Conservation (phyloP, 2,797 vertebrate species). For the Coilia nasus region DNA sequence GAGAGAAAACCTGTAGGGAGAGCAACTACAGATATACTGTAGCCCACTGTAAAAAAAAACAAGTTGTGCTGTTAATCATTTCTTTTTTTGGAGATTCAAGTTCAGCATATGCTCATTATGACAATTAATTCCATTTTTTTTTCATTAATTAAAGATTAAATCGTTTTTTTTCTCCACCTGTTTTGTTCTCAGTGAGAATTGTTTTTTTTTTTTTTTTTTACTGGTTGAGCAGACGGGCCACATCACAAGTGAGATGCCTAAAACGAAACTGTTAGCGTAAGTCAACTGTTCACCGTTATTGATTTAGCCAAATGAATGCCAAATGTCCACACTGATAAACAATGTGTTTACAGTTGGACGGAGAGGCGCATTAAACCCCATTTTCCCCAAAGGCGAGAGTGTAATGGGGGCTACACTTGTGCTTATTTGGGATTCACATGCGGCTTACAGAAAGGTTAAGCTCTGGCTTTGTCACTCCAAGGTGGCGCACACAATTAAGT, state of each 20-base stretch:
- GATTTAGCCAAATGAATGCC: slow-evolving; percentile 37
- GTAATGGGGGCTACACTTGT: not conserved
- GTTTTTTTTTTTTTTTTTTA: not conserved
- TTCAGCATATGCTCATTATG: not conserved
- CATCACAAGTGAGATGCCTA: not conserved
- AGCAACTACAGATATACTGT: not conserved
- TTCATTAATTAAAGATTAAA: not conserved
- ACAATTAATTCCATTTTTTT: not conserved
- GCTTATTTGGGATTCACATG: not conserved
- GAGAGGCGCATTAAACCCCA: slow-evolving; percentile 46
- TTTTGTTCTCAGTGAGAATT: not conserved
- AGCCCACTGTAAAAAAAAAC: not conserved
- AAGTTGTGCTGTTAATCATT: slow-evolving; percentile 2
- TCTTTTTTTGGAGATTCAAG: slow-evolving; percentile 2
- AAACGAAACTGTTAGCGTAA: slow-evolving; percentile 8
- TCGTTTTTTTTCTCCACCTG: not conserved
- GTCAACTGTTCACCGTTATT: slow-evolving; percentile 18
- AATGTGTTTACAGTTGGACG: slow-evolving; percentile 49
- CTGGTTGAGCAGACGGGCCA: not conserved
- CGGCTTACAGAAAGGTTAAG: slow-evolving; percentile 42
- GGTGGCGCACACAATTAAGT: slow-evolving; percentile 43
- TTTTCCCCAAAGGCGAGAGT: slow-evolving; percentile 27
- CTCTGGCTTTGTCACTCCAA: slow-evolving; percentile 36
- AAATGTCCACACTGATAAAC: slow-evolving; percentile 46
- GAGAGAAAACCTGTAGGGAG: not conserved